Evolutionary conservation across 2,797 vertebrate species (phyloP).

Genomic region (Buphagus erythrorhynchus): DNA sequence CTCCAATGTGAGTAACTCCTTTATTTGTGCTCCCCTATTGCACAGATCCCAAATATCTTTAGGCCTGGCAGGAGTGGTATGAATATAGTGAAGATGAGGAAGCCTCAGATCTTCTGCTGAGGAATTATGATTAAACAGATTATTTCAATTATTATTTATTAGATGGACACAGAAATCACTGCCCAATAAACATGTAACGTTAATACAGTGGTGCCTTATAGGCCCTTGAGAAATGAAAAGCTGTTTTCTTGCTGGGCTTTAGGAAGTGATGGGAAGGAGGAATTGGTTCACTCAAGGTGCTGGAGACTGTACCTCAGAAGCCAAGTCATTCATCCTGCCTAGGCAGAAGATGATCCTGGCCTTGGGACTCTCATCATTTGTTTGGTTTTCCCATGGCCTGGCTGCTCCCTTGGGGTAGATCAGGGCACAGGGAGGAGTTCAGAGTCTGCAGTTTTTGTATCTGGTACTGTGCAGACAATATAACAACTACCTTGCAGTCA

Average conservation of each 20-base stretch:
- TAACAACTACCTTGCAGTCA: not conserved
- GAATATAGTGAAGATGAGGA: not conserved
- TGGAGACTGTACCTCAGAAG: not conserved
- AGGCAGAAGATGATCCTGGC: not conserved
- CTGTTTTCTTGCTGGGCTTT: not conserved
- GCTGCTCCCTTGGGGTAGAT: not conserved
- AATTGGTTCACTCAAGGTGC: not conserved
- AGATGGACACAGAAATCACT: not conserved
- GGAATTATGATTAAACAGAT: not conserved
- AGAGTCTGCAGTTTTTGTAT: not conserved
- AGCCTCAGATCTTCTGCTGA: not conserved
- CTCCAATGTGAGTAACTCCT: not conserved
- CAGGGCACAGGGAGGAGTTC: not conserved
- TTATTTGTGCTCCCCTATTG: not conserved
- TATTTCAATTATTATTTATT: not conserved
- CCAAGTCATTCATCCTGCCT: not conserved
- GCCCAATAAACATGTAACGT: fast-evolving
- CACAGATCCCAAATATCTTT: not conserved
- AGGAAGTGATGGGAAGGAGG: not conserved
- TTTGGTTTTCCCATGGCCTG: not conserved
- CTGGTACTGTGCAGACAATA: not conserved
- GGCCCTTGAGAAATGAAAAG: not conserved
- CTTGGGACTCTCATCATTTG: fast-evolving
- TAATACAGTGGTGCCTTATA: fast-evolving
- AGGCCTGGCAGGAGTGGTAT: not conserved